Evolutionary conservation across 2,888 invertebrate genomes (phyloP).

Genomic region (Drosophila eohydei): DNA sequence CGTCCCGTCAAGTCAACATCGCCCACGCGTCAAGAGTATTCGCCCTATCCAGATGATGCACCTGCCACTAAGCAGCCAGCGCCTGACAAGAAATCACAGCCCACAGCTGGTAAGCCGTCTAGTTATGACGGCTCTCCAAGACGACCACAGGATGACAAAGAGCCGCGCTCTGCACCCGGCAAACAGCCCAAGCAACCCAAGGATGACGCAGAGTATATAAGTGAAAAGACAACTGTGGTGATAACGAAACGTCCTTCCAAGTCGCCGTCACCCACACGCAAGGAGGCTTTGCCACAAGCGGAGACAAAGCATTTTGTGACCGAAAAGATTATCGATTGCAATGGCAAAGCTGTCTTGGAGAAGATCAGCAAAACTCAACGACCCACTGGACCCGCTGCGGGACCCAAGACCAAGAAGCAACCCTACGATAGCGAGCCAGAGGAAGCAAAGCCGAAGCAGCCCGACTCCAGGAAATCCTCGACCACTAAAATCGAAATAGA

Average conservation of each 20-base stretch:
- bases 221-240: constrained; percentile 56
- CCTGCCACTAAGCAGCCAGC: constrained; percentile 5
- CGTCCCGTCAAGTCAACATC: constrained; percentile 47
- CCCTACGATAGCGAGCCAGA: constrained; percentile 41
- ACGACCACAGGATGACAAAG: constrained; percentile 8
- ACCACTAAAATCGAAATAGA: constrained; percentile 40
- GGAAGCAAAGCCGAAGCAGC: constrained; percentile 24
- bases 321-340: constrained; percentile 68
- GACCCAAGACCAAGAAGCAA: constrained; percentile 31
- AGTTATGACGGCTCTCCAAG: not conserved
- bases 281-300: constrained; percentile 21
- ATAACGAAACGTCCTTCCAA: constrained; percentile 43
- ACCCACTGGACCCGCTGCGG: constrained; percentile 5
- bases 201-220: constrained; percentile 49
- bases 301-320: constrained; percentile 59
- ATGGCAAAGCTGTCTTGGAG: constrained; percentile 45
- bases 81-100: constrained; percentile 7
- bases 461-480: constrained; percentile 44
- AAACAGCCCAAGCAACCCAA: constrained; percentile 35
- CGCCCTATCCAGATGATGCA: constrained; percentile 27
- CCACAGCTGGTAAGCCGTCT: constrained; percentile 9
- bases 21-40: constrained; percentile 39
- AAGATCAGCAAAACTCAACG: constrained; percentile 28
- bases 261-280: constrained; percentile 50
- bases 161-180: constrained; percentile 13